A percentile compares a stretch with the other conserved stretches of the same genome.
Evolutionary conservation across 2,888 invertebrate species (phyloP).

Genomic region (Drosophila cracens): DNA sequence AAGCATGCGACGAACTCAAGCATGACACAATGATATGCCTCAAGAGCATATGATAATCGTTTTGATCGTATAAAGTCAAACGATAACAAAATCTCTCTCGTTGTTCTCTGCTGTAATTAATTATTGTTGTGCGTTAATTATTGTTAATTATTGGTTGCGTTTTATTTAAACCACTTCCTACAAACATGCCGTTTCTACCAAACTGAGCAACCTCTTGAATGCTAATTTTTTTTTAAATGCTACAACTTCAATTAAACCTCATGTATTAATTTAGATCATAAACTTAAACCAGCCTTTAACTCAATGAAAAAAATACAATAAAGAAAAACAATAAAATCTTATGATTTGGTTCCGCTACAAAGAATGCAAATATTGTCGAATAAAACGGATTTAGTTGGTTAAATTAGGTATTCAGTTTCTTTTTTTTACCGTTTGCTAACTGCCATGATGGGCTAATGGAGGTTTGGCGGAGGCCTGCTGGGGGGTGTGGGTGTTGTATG

Average conservation of each 20-base stretch:
- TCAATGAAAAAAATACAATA: neutral
- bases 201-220: neutral
- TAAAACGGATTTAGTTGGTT: constrained; percentile 33
- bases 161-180: neutral
- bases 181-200: neutral
- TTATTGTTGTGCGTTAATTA: no score
- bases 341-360: neutral
- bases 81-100: neutral
- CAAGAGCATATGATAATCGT: neutral
- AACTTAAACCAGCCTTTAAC: neutral
- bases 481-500: neutral
- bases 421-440: constrained; percentile 40
- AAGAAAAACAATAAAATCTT: neutral
- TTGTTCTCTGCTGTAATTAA: neutral
- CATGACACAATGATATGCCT: neutral
- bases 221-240: neutral
- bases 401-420: constrained; percentile 30
- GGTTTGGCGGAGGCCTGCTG: neutral
- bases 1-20: neutral
- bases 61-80: neutral
- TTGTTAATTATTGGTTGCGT: no score
- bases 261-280: neutral
- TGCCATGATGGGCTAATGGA: neutral
- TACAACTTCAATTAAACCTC: neutral
- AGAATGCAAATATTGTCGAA: constrained; percentile 8